phyloP scores from a whole-genome alignment of 2,113 vertebrate genomes.

The Oxyura jamaicensis region DNA sequence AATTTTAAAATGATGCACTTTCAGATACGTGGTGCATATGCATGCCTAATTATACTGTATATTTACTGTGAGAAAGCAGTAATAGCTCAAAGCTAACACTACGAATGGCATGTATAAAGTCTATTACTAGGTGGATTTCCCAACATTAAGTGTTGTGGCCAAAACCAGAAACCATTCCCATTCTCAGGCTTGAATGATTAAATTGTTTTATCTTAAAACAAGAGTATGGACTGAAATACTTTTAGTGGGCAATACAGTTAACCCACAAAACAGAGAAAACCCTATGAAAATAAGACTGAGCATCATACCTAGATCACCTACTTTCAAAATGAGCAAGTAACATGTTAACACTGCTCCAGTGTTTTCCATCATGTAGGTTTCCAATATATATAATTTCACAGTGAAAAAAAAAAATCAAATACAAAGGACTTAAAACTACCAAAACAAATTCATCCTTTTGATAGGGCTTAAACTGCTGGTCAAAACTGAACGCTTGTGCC shows the following conservation, averaged over 20 bases:
- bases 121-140: background rate
- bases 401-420: background rate
- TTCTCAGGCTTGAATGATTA: background rate
- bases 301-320: background rate
- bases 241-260: background rate
- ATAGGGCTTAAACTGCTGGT: conserved; percentile 76
- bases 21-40: background rate
- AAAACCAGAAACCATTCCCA: conserved; percentile 6
- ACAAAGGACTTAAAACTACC: conserved; percentile 62
- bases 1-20: background rate
- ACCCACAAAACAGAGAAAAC: background rate
- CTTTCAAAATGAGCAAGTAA: background rate
- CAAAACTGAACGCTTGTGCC: conserved; percentile 78
- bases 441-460: conserved; percentile 78
- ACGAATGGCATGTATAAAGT: background rate
- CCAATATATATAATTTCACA: background rate
- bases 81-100: background rate
- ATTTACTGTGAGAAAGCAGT: background rate
- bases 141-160: background rate
- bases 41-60: fast-evolving
- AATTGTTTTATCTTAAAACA: background rate
- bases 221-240: conserved; percentile 1
- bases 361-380: background rate
- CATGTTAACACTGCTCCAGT: background rate
- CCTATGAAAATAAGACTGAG: background rate